phyloP scores from a whole-genome alignment of 2,888 invertebrate species.

The Chalcosyrphus nemorum region DNA sequence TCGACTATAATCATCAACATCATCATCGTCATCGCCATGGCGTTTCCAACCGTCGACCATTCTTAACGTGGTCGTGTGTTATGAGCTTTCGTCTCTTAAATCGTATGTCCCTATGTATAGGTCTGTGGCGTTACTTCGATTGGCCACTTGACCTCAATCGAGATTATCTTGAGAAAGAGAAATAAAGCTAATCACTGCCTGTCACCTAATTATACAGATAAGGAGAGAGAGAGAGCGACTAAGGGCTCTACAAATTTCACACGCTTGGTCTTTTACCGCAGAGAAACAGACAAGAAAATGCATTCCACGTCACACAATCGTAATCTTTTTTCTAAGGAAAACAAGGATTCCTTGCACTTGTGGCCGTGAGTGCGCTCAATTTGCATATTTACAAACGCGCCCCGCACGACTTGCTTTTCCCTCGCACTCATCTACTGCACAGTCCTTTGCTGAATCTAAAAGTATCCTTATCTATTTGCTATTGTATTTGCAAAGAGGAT shows the following conservation, averaged over 20 bases:
- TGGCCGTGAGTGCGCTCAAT: slow-evolving; percentile 6
- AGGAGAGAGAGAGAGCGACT: neutral
- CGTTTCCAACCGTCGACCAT: neutral
- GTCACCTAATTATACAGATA: slow-evolving; percentile 22
- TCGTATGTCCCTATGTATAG: slow-evolving; percentile 1
- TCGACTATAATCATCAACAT: slow-evolving; percentile 31
- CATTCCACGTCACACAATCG: slow-evolving; percentile 6
- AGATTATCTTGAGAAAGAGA: slow-evolving; percentile 41
- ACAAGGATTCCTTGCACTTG: slow-evolving; percentile 28
- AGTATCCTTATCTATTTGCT: slow-evolving; percentile 20
- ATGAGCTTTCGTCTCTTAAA: neutral
- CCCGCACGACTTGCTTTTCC: too few relatives aligned
- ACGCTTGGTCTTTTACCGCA: neutral
- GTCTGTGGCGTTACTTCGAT: slow-evolving; percentile 39
- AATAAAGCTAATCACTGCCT: slow-evolving; percentile 40
- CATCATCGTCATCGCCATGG: slow-evolving; percentile 24
- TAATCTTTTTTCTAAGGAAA: slow-evolving; percentile 23
- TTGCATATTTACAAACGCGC: slow-evolving; percentile 31
- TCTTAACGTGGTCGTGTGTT: neutral
- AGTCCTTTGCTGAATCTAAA: neutral
- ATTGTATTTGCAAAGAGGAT: neutral
- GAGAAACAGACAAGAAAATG: neutral
- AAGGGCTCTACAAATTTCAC: neutral
- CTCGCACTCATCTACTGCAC: neutral
- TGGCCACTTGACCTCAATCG: slow-evolving; percentile 55